Percentiles rank a stretch among this genome's conserved stretches.
Conservation (phyloP, 2,113 vertebrate species). For the Trichomycterus rosablanca region DNA sequence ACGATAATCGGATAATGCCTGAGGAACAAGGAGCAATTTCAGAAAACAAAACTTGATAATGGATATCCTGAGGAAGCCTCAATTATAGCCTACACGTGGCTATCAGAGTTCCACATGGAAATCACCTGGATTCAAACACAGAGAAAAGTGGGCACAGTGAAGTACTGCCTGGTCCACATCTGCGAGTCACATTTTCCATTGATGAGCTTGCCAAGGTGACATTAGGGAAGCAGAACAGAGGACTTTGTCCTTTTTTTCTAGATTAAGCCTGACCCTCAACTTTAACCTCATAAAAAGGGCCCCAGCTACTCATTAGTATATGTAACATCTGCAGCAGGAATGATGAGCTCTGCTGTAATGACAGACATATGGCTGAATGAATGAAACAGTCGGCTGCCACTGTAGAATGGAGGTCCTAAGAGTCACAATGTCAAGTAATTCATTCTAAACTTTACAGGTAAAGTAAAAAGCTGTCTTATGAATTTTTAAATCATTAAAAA, state of each 20-base stretch:
- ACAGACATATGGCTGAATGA: constrained; percentile 63
- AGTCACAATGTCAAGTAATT: not conserved
- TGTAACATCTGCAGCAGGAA: constrained; percentile 69
- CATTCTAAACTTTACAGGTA: too few relatives aligned
- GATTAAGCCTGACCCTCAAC: constrained; percentile 65
- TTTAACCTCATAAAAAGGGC: constrained; percentile 71
- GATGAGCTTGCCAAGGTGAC: constrained; percentile 45
- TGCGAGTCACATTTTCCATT: constrained; percentile 17
- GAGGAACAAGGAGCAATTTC: constrained; percentile 21
- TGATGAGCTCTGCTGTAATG: constrained; percentile 63
- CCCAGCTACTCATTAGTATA: constrained; percentile 69
- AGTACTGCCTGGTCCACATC: constrained; percentile 47
- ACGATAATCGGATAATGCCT: constrained; percentile 32
- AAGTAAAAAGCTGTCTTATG: too few relatives aligned
- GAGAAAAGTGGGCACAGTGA: constrained; percentile 31
- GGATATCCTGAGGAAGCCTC: constrained; percentile 47
- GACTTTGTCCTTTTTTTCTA: constrained; percentile 15
- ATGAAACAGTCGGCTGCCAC: constrained; percentile 59
- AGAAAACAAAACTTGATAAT: constrained; percentile 64
- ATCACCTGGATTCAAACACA: constrained; percentile 41
- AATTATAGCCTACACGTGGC: constrained; percentile 56
- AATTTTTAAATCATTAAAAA: too few relatives aligned
- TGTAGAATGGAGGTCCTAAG: constrained; percentile 48
- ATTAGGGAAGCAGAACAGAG: constrained; percentile 41
- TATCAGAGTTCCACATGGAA: constrained; percentile 53